Percentiles rank a stretch among this genome's conserved stretches.
phyloP scores from a whole-genome alignment of 37 sponge, comb jelly and placozoan species.

The Ephydatia muelleri region DNA sequence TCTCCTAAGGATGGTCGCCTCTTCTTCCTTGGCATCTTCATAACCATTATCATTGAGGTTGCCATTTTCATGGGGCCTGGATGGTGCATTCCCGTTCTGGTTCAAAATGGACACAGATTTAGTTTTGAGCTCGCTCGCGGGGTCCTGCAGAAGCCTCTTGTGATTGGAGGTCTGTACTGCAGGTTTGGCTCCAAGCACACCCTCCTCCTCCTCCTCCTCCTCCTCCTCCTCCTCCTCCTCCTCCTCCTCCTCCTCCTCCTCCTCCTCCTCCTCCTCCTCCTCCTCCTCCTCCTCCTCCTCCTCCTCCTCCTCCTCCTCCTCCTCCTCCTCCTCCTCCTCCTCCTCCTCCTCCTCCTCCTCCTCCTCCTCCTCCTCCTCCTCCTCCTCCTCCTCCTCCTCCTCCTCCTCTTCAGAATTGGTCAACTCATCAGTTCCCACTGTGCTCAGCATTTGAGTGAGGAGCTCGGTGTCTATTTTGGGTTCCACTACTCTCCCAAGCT shows the following conservation, averaged over 20 bases:
- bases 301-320: conserved; percentile 11
- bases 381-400: background rate
- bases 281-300: background rate
- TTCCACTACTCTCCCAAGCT: background rate
- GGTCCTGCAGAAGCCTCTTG: background rate
- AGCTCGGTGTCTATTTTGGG: background rate
- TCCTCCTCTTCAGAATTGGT: background rate
- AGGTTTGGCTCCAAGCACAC: background rate
- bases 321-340: conserved; percentile 8
- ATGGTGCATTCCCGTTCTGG: conserved; percentile 10
- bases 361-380: background rate
- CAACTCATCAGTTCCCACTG: background rate
- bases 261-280: background rate
- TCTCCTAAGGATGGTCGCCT: background rate
- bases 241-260: background rate
- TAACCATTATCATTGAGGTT: background rate
- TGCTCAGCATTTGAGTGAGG: background rate
- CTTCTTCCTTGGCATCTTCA: background rate
- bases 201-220: background rate
- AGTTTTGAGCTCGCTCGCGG: background rate
- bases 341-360: background rate
- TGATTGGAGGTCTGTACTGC: background rate
- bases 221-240: background rate
- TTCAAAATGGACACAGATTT: background rate
- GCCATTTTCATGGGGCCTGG: background rate